Evolutionary conservation across 2,113 vertebrate genomes (phyloP).

Genomic region (Camelus bactrianus): DNA sequence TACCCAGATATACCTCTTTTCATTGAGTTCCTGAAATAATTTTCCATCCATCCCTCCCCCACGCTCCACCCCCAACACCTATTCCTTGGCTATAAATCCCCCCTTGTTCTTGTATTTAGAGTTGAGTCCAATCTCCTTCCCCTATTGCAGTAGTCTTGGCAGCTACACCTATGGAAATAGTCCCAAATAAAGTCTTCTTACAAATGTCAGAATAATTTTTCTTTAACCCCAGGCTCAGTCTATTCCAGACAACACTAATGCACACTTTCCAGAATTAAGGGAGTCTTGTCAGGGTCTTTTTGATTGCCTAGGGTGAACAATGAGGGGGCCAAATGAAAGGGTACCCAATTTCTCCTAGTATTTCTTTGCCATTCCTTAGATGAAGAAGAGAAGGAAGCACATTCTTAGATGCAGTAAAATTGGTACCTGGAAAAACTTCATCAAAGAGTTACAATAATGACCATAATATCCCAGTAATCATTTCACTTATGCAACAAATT

Average conservation of each 20-base stretch:
- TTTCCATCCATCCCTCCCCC: background rate
- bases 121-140: background rate
- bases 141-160: background rate
- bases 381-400: background rate
- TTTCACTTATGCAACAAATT: background rate
- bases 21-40: background rate
- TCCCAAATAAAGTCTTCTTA: background rate
- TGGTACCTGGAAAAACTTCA: background rate
- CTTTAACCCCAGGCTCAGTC: background rate
- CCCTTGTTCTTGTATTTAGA: background rate
- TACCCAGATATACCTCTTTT: background rate
- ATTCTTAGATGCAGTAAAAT: background rate
- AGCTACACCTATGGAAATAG: background rate
- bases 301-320: background rate
- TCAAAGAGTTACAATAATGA: background rate
- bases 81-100: background rate
- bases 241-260: background rate
- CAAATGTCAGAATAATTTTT: background rate
- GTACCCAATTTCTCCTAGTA: background rate
- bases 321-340: background rate
- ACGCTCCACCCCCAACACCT: too few species aligned
- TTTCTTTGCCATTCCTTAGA: background rate
- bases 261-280: background rate
- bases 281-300: background rate
- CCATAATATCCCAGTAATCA: background rate